Percentiles rank a stretch among this genome's conserved stretches.
phyloP scores from a whole-genome alignment of 2,888 invertebrate genomes.

The Halictus ligatus region DNA sequence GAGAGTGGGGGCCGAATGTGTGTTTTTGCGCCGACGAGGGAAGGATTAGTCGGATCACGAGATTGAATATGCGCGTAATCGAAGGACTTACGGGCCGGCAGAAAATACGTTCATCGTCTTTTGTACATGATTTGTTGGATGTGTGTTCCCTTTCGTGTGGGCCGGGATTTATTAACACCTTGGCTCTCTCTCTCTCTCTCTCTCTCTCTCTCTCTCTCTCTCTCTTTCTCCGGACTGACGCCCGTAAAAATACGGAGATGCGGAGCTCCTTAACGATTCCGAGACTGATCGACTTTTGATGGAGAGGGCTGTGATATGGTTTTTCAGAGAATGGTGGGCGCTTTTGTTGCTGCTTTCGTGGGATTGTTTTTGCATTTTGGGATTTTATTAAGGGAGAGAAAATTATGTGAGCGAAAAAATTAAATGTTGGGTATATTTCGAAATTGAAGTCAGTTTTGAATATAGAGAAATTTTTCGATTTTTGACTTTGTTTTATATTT shows the following conservation, averaged over 20 bases:
- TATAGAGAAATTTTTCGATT: too few relatives aligned
- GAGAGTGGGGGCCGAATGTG: constrained; percentile 23
- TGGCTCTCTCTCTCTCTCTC: not conserved
- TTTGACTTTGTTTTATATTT: too few relatives aligned
- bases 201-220: not conserved
- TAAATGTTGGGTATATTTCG: not conserved
- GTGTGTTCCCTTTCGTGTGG: constrained; percentile 4
- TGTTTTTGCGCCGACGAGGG: constrained; percentile 44
- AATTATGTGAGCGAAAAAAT: not conserved
- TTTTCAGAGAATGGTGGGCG: not conserved
- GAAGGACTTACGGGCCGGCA: constrained; percentile 16
- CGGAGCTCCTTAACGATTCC: constrained; percentile 3
- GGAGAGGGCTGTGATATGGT: not conserved
- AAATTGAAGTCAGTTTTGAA: too few relatives aligned
- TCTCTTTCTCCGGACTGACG: not conserved
- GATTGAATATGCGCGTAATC: constrained; percentile 22
- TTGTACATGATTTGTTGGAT: constrained; percentile 20
- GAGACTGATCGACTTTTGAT: constrained; percentile 5
- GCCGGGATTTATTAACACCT: constrained; percentile 9
- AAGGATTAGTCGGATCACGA: constrained; percentile 28
- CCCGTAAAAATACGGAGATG: not conserved
- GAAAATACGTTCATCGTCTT: constrained; percentile 14
- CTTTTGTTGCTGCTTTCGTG: not conserved
- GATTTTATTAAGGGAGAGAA: not conserved
- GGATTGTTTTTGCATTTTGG: not conserved